Conservation (phyloP, 2,888 invertebrate genomes). For the Drosophila differens region DNA sequence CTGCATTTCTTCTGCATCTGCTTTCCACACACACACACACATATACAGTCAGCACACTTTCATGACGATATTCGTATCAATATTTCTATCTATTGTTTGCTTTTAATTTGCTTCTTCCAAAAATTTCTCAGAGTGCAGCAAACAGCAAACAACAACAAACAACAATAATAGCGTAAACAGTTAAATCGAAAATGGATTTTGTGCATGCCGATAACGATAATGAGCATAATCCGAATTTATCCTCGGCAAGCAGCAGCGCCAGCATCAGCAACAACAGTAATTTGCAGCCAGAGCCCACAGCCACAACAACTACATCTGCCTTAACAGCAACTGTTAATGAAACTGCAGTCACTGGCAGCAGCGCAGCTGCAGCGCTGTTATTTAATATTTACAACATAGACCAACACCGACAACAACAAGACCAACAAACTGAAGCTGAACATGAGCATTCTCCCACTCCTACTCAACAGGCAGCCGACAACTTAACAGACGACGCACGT, state of each 20-base stretch:
- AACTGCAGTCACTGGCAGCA: slow-evolving; percentile 28
- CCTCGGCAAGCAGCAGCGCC: slow-evolving; percentile 76
- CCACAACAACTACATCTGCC: slow-evolving; percentile 36
- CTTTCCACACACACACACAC: slow-evolving; percentile 24
- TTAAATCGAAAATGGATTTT: slow-evolving; percentile 52
- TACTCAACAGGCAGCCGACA: slow-evolving; percentile 62
- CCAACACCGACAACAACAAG: slow-evolving; percentile 34
- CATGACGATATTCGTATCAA: slow-evolving; percentile 32
- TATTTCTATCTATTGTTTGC: slow-evolving; percentile 46
- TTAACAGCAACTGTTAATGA: slow-evolving; percentile 47
- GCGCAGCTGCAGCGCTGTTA: slow-evolving; percentile 39
- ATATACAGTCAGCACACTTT: slow-evolving; percentile 24
- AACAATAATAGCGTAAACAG: slow-evolving; percentile 31
- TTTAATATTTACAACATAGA: slow-evolving; percentile 43
- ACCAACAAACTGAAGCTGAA: slow-evolving; percentile 55
- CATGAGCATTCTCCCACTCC: slow-evolving; percentile 77
- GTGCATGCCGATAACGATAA: slow-evolving; percentile 67
- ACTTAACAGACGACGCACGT: slow-evolving; percentile 22
- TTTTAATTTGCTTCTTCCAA: slow-evolving; percentile 56
- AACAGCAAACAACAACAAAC: slow-evolving; percentile 26
- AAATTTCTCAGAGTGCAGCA: slow-evolving; percentile 50
- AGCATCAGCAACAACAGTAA: slow-evolving; percentile 69
- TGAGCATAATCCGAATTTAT: slow-evolving; percentile 71
- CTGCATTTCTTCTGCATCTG: slow-evolving; percentile 43
- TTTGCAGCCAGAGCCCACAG: slow-evolving; percentile 37